These are phyloP conservation scores for Antedon mediterranea DNA, from an alignment of 53 echinoderm and acorn worm genomes.

Conservation along the genomic window DNA sequence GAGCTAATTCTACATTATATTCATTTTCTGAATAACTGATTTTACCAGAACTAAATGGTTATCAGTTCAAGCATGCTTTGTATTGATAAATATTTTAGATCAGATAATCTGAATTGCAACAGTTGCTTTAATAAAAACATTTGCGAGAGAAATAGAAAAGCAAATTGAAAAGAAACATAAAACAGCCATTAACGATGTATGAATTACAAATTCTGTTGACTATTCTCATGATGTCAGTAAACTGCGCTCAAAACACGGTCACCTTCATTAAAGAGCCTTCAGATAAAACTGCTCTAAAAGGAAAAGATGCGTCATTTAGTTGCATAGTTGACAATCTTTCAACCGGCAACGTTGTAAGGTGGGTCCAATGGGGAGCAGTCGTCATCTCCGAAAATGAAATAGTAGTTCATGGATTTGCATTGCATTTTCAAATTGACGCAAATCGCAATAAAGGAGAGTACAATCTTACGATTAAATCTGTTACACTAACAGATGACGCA, in stretches of 20 bases:
- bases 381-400: background rate
- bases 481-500: conserved; percentile 41
- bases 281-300: conserved; percentile 30
- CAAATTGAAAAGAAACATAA: background rate
- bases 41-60: too few species aligned
- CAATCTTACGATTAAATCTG: conserved; percentile 48
- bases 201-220: background rate
- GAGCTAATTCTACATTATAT: background rate
- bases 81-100: background rate
- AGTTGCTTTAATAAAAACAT: background rate
- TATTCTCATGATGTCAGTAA: background rate
- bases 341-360: conserved; percentile 28
- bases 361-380: conserved; percentile 30
- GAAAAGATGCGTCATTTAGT: conserved; percentile 34
- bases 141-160: background rate
- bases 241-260: background rate
- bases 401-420: background rate
- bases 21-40: too few species aligned
- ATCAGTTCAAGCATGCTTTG: too few species aligned
- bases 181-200: background rate
- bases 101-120: background rate
- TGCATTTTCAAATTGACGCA: background rate
- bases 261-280: conserved; percentile 13
- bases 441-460: conserved; percentile 39
- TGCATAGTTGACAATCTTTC: conserved; percentile 39